Evolutionary conservation across 92 coral and sea anemone genomes (phyloP).

Genomic region (Siderastrea radians): DNA sequence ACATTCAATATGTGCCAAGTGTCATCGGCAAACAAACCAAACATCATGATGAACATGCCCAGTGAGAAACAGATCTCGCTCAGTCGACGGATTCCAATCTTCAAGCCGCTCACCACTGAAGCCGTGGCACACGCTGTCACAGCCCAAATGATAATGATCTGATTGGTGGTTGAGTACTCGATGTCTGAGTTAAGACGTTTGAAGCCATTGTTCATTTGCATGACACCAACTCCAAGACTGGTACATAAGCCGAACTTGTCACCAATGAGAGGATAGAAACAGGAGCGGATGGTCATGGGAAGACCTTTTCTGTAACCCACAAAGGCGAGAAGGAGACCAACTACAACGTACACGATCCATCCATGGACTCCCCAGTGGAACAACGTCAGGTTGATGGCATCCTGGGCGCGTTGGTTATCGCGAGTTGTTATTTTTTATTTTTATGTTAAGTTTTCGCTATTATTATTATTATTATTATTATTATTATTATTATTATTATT

Average conservation of each 20-base stretch:
- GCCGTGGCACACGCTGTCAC: slow-evolving; percentile 90
- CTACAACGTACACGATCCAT: slow-evolving; percentile 91
- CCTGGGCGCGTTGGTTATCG: slow-evolving; percentile 91
- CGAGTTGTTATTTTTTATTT: neutral
- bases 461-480: too few relatives aligned
- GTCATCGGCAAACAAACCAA: slow-evolving; percentile 81
- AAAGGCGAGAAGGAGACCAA: slow-evolving; percentile 88
- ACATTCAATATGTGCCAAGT: slow-evolving; percentile 86
- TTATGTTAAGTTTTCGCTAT: too few relatives aligned
- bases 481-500: too few relatives aligned
- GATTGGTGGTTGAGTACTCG: slow-evolving; percentile 55
- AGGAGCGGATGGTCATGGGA: slow-evolving; percentile 96
- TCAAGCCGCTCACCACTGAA: slow-evolving; percentile 88
- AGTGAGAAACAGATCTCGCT: slow-evolving; percentile 89
- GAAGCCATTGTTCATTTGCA: slow-evolving; percentile 81
- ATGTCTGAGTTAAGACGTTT: slow-evolving; percentile 73
- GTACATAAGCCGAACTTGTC: slow-evolving; percentile 95
- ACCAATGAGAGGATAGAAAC: slow-evolving; percentile 91
- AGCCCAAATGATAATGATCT: slow-evolving; percentile 86
- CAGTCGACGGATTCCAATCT: slow-evolving; percentile 89
- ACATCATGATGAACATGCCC: slow-evolving; percentile 86
- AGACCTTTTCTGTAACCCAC: slow-evolving; percentile 84
- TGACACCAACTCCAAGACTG: slow-evolving; percentile 91
- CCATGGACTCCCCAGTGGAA: slow-evolving; percentile 98
- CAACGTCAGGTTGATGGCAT: slow-evolving; percentile 90